Evolutionary conservation across 2,888 invertebrate genomes (phyloP), one percentile per base, ranked within the genome.

Genomic region (Apomyelois bistriatella): DNA sequence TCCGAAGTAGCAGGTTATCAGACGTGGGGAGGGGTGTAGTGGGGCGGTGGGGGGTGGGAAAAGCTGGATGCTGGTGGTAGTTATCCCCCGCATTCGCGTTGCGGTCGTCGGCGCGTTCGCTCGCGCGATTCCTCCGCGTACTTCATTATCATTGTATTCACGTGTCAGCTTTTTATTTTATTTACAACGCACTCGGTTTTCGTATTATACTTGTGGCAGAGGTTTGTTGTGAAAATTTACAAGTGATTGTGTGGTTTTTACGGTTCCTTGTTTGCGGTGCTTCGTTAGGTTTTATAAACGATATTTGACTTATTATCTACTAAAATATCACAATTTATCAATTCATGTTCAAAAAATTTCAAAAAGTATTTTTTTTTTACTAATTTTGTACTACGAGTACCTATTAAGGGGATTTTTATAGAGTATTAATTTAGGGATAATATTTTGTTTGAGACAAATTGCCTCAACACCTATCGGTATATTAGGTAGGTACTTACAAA

Each of bases 1-100:
- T 88, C 88, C 86, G 85, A 88, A 88, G 89, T 85, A 86, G 87
- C 87, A 85, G 87, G 89, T 89, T 90, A 89, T 89, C 89, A 85
- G 85, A 79, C 77, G 75, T 67, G 72, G 68, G 66, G 65, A 59
- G 66, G 61, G n/a, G 68, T 59, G 64, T 67, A 65, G 66, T 62
- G 68, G 60, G 68, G 68, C 62, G 67, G 62, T 60, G 56, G 66
- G 59, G 61, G 65, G 66, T 62, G 70, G 74, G 79, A 65, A 74
- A 79, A 75, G 79, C 81, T 83, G 82, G 85, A 80, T 77, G 79
- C 76, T 80, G 79, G 79, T 80, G 78, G 82, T 74, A 68, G 58
- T 51, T 54, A 76, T 74, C 82, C 85, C 84, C 82, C 84, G 82
- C 89, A 87, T 76, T 89, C 84, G 78, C 70, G 86, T 77, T 74